Evolutionary conservation across 2,888 invertebrate genomes (phyloP).

Genomic region (Nowickia ferox): DNA sequence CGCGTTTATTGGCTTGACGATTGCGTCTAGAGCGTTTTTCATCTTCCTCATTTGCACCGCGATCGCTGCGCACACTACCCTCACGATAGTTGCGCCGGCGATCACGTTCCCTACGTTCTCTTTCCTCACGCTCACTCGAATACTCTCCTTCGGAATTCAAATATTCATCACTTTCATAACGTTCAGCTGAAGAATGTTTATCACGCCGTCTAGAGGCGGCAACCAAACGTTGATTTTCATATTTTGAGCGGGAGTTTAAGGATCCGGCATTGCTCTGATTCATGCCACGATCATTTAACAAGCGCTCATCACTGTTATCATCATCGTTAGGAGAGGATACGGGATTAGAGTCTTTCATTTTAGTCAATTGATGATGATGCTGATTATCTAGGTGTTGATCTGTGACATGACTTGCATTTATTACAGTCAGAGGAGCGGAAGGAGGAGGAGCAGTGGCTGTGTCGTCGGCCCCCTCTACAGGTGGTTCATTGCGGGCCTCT

Average conservation of each 20-base stretch:
- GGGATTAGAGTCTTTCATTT: slow-evolving; percentile 76
- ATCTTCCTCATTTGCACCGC: slow-evolving; percentile 72
- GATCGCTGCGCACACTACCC: slow-evolving; percentile 81
- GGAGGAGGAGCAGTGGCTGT: slow-evolving; percentile 1
- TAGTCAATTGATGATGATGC: slow-evolving; percentile 64
- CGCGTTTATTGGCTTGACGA: slow-evolving; percentile 79
- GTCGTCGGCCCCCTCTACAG: slow-evolving; percentile 83
- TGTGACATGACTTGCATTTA: slow-evolving; percentile 11
- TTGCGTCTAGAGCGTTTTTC: slow-evolving; percentile 74
- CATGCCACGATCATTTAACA: slow-evolving; percentile 74
- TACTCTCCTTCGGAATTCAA: slow-evolving; percentile 83
- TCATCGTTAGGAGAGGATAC: slow-evolving; percentile 81
- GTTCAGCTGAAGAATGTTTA: slow-evolving; percentile 75
- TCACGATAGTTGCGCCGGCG: slow-evolving; percentile 84
- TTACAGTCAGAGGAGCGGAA: slow-evolving; percentile 62
- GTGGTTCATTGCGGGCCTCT: slow-evolving; percentile 83
- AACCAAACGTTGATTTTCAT: slow-evolving; percentile 59
- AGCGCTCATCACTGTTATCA: slow-evolving; percentile 76
- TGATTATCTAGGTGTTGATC: slow-evolving; percentile 52
- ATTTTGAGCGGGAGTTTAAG: slow-evolving; percentile 64
- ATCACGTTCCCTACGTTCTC: slow-evolving; percentile 80
- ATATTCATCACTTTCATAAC: slow-evolving; percentile 86
- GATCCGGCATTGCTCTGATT: slow-evolving; percentile 54
- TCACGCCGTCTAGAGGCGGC: slow-evolving; percentile 71
- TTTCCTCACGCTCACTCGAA: slow-evolving; percentile 87